phyloP scores from a whole-genome alignment of 1,140 invertebrate species.

The Drosophila pseudoananassae region DNA sequence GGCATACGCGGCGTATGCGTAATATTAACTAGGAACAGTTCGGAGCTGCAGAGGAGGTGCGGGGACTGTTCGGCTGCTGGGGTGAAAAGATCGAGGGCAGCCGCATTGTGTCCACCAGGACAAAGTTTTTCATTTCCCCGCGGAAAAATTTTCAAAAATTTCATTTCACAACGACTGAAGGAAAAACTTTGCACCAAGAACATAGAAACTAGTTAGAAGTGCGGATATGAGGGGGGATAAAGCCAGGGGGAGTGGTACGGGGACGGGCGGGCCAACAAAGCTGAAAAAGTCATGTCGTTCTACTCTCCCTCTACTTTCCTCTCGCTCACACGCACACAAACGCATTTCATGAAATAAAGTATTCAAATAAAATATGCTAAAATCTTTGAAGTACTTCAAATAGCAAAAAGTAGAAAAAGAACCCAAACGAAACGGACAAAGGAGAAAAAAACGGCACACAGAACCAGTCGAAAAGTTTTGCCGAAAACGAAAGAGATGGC shows the following conservation, averaged over 20 bases:
- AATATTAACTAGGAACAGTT: slow-evolving; percentile 68
- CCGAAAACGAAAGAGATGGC: slow-evolving; percentile 16
- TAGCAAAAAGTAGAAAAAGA: slow-evolving; percentile 66
- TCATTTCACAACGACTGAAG: slow-evolving; percentile 75
- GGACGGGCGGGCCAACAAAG: slow-evolving; percentile 54
- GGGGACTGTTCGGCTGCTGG: not conserved
- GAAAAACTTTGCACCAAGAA: slow-evolving; percentile 78
- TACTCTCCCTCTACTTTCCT: not conserved
- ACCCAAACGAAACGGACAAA: slow-evolving; percentile 54
- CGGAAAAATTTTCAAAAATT: slow-evolving; percentile 83
- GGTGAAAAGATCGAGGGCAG: slow-evolving; percentile 37
- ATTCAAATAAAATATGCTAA: slow-evolving; percentile 83
- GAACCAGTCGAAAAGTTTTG: slow-evolving; percentile 71
- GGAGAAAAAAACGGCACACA: slow-evolving; percentile 34
- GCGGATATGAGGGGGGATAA: slow-evolving; percentile 22
- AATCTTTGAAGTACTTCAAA: slow-evolving; percentile 82
- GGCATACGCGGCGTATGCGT: slow-evolving; percentile 77
- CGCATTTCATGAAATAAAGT: slow-evolving; percentile 79
- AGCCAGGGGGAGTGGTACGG: slow-evolving; percentile 3
- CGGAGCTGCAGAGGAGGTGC: slow-evolving; percentile 3
- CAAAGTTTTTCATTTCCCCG: slow-evolving; percentile 82
- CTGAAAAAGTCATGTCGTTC: slow-evolving; percentile 75
- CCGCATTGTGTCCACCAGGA: slow-evolving; percentile 76
- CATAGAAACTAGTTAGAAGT: slow-evolving; percentile 78
- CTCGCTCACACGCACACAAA: slow-evolving; percentile 29